Conservation (phyloP, 2,888 invertebrate species). For the Amblyjoppa proteus region DNA sequence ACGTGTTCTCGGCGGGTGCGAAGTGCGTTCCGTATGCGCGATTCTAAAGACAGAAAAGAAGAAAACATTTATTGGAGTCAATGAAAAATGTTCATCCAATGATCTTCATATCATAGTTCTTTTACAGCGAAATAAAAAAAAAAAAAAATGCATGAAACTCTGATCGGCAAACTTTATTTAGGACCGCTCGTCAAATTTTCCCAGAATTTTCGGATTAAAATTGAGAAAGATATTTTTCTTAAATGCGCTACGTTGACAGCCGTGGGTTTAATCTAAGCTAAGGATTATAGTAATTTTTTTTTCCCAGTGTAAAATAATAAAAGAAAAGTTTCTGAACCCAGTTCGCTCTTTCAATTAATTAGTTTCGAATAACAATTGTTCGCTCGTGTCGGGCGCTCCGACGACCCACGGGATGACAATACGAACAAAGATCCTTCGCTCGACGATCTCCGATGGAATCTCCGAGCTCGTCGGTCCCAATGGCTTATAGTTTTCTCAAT, state of each 20-base stretch:
- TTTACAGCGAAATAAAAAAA: too few species aligned
- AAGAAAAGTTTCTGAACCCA: neutral
- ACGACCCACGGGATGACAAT: neutral
- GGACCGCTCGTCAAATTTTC: too few species aligned
- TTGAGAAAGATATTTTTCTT: too few species aligned
- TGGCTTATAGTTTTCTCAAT: neutral
- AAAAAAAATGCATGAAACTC: too few species aligned
- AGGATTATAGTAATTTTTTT: neutral
- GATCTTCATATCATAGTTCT: too few species aligned
- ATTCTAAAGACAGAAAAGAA: neutral
- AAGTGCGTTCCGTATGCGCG: neutral
- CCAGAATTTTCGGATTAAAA: too few species aligned
- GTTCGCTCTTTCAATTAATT: neutral
- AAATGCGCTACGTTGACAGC: too few species aligned
- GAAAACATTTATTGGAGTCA: neutral
- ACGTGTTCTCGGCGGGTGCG: neutral
- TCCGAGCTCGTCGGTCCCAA: neutral
- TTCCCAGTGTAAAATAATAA: neutral
- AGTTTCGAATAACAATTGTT: neutral
- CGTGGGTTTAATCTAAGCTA: neutral
- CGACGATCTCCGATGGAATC: constrained; percentile 35
- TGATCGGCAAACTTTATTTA: too few species aligned
- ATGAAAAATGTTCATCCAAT: neutral
- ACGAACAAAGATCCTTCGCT: constrained; percentile 22
- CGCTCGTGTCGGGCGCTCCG: neutral